These are phyloP conservation scores for Pectinophora gossypiella DNA, from an alignment of 1,140 invertebrate species.

Conservation along the genomic window DNA sequence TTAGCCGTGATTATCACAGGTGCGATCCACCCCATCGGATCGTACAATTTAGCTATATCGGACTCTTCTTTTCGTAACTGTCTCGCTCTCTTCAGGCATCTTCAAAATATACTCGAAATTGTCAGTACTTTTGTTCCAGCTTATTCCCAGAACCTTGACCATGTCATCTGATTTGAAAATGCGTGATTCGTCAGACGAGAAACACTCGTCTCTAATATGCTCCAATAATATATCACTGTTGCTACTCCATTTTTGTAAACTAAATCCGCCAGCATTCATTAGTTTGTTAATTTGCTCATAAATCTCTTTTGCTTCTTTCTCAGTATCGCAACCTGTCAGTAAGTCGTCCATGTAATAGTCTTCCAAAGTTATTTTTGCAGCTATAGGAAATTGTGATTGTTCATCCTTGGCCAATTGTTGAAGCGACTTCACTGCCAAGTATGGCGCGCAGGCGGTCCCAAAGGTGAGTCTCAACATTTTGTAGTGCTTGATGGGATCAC, in stretches of 20 bases:
- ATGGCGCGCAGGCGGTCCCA: no score
- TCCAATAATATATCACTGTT: constrained; percentile 4
- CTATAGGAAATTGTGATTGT: constrained; percentile 10
- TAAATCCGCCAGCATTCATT: constrained; percentile 8
- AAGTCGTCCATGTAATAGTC: constrained; percentile 45
- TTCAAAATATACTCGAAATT: constrained; percentile 7
- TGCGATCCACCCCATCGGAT: constrained; percentile 30
- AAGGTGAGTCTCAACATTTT: constrained; percentile 26
- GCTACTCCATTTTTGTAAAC: constrained; percentile 8
- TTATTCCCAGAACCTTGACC: background rate
- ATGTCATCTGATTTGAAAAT: background rate
- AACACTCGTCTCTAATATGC: background rate
- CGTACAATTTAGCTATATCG: constrained; percentile 32
- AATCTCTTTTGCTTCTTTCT: constrained; percentile 14
- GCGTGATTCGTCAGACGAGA: background rate
- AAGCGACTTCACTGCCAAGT: no score
- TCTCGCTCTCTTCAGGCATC: constrained; percentile 1
- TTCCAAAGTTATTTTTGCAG: constrained; percentile 11
- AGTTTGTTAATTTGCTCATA: constrained; percentile 6
- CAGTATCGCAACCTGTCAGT: constrained; percentile 22
- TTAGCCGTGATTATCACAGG: constrained; percentile 40
- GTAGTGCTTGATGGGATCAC: background rate
- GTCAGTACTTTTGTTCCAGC: constrained; percentile 6
- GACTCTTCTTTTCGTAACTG: constrained; percentile 23
- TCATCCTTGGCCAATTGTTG: no score